Conservation (phyloP, 2,113 vertebrate genomes). For the Heteronetta atricapilla region DNA sequence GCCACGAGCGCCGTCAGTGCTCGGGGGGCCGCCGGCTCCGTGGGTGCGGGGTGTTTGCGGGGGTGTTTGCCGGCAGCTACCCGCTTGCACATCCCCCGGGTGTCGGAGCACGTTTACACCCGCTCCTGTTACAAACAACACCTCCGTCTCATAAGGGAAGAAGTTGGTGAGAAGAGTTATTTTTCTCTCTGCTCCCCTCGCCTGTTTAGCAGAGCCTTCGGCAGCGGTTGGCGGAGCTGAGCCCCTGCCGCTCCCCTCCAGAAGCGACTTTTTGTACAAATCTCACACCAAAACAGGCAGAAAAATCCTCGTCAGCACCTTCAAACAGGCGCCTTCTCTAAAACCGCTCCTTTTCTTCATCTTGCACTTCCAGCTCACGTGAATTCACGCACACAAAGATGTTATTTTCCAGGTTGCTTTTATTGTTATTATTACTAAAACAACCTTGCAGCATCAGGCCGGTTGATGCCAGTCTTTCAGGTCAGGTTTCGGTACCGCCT, state of each 20-base stretch:
- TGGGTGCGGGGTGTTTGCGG: rapidly evolving
- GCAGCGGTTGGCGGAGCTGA: background rate
- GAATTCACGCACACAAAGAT: background rate
- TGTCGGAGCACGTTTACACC: background rate
- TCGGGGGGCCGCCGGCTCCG: background rate
- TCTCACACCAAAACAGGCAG: background rate
- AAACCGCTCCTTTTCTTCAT: background rate
- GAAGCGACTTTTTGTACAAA: background rate
- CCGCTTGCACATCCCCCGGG: background rate
- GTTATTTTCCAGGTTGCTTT: background rate
- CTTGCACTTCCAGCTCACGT: rapidly evolving
- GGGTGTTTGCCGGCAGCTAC: background rate
- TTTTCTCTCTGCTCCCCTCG: rapidly evolving
- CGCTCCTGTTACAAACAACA: too few relatives aligned
- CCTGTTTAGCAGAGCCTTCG: background rate
- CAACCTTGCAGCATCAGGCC: background rate
- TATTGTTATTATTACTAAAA: background rate
- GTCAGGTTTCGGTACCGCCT: background rate
- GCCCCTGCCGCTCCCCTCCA: too few relatives aligned
- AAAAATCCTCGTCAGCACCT: background rate
- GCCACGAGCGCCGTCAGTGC: background rate
- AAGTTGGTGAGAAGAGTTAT: rapidly evolving
- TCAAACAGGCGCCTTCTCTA: background rate
- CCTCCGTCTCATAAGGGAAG: rapidly evolving
- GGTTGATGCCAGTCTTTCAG: background rate